Conservation (phyloP, 1,140 invertebrate genomes). For the Penaeus vannamei region DNA sequence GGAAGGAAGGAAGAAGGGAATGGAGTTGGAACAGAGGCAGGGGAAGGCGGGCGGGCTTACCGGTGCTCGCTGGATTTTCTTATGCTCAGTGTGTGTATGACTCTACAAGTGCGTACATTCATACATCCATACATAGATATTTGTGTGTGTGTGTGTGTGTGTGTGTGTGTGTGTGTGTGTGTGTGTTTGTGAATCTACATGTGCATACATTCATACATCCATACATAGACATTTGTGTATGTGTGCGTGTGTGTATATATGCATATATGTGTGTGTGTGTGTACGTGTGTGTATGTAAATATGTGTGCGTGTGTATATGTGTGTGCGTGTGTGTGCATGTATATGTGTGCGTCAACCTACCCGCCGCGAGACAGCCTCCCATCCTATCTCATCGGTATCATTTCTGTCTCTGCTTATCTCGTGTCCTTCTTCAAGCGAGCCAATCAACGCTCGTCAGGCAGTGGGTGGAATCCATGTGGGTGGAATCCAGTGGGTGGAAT, state of each 20-base stretch:
- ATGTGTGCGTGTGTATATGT: neutral
- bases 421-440: too few species aligned
- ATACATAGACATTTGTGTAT: neutral
- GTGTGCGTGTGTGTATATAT: neutral
- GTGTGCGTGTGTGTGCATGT: neutral
- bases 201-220: neutral
- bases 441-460: too few species aligned
- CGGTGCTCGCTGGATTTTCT: too few species aligned
- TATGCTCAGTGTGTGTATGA: neutral
- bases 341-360: neutral
- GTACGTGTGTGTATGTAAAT: neutral
- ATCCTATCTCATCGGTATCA: too few species aligned
- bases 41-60: too few species aligned
- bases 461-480: too few species aligned
- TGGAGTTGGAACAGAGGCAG: too few species aligned
- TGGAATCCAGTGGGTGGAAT: too few species aligned
- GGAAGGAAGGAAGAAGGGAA: too few species aligned
- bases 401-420: too few species aligned
- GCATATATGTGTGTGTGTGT: neutral
- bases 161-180: neutral
- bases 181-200: neutral
- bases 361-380: neutral
- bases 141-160: neutral
- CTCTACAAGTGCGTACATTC: neutral
- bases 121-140: neutral